Evolutionary conservation across 2,888 invertebrate species (phyloP), one percentile per base, ranked within the genome.

Genomic region (Linhomoeus sp.): DNA sequence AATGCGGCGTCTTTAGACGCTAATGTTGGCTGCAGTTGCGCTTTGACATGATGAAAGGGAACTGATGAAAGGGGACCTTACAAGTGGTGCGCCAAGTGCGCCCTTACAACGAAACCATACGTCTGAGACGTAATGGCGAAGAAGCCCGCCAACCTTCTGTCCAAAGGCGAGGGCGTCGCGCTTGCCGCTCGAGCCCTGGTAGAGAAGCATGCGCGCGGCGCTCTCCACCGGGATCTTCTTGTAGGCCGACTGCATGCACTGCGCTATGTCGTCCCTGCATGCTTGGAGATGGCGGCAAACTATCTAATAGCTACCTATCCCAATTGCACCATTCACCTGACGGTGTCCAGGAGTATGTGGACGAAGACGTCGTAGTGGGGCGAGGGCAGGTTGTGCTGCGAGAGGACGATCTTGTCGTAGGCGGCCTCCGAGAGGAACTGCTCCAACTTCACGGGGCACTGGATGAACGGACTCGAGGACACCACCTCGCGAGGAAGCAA

Each of bases 351-450:
- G 19, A 97, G 72, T 50, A 88, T 86, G 58, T 94, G 87, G 75
- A 97, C 92, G 67, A 97, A 97, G 58, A 87, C 80, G 52, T 82
- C 86, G 69, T 94, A 97, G 52, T 81, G 83, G 52, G 83, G 82
- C 1, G 92, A 86, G 50, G 97, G 94, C 5, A 94, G 90, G 68
- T 87, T 88, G 24, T 81, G 86, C 73, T 85, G 83, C 1, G 85
- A 85, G 56, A 85, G 73, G 64, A 87, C 87, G 47, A 80, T 29
- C 71, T 97, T 97, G 66, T 97, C 94, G 65, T 97, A 97, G 55
- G 88, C 86, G 43, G 97, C 97, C 67, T 97, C 97, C 92, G 97
- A 97, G 46, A 97, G 74, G 67, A 88, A 92, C 66, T 97, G 97
- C 62, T 97, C 97, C 61, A 97, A 75, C 12, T 86, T 84, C 15